Base-by-base conservation (phyloP, 2,888 invertebrate species). In the Xestia c-nigrum region DNA sequence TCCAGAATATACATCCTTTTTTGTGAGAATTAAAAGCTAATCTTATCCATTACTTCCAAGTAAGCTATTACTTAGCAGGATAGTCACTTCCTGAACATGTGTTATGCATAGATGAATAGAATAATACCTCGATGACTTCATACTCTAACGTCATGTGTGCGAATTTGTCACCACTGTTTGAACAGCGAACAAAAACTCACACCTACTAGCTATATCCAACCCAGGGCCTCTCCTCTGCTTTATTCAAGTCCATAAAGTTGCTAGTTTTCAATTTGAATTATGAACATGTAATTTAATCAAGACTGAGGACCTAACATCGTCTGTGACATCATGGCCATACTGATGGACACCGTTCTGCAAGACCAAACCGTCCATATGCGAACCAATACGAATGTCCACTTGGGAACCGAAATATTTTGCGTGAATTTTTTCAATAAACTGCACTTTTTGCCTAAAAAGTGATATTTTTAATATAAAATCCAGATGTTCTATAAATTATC, bases 161-260 rank as follows among this genome's bases (percentile, higher is more conserved):
- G 68, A 79, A 75, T 74, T 83, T 85, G 88, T 88, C 88, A 84
- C 86, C 75, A 76, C 71, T 73, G 78, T 86, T 86, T 87, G 74
- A 75, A 79, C 70, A 64, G 72, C n/a, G 80, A 72, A 77, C 74
- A 74, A 72, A 70, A 71, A 24, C 57, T 67, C 55, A 47, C 68
- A 72, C 64, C 67, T 43, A 57, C 52, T 64, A 24, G 16, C 43
- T 14, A 40, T 50, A 40, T 50, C 43, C 63, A 71, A 65, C 57
- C 65, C 24, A 57, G 9, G n/a, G 31, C 31, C 31, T 31, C 31
- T 31, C 46, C 1, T 40, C 47, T 16, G 5, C n/a, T 47, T 40
- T 76, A 6, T 43, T 50, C 12, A 64, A 76, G 46, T 70, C 21
- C 52, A 14, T 24, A 21, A 77, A 40, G 24, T 5, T 21, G 9